Evolutionary conservation across 2,888 invertebrate species (phyloP).

Genomic region (Acanthococcus lagerstroemiae): DNA sequence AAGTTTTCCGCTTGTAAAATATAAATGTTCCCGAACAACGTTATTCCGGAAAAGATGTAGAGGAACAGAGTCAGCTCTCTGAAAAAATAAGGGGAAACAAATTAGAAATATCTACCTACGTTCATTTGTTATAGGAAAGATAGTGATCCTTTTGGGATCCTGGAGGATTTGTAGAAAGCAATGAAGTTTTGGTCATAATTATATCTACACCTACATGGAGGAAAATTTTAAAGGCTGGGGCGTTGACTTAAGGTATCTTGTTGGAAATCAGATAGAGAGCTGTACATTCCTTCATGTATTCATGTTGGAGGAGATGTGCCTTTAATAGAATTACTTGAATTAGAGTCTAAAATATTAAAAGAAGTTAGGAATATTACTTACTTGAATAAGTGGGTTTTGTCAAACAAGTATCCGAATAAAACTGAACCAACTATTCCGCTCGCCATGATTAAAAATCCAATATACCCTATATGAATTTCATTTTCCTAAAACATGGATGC

Average conservation of each 20-base stretch:
- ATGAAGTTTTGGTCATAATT: too few species aligned
- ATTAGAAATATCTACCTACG: not conserved
- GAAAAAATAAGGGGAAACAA: slow-evolving; percentile 41
- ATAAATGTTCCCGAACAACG: slow-evolving; percentile 88
- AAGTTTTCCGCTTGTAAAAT: slow-evolving; percentile 68
- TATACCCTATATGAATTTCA: slow-evolving; percentile 49
- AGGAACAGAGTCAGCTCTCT: slow-evolving; percentile 85
- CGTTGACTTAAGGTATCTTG: too few species aligned
- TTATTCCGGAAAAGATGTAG: slow-evolving; percentile 76
- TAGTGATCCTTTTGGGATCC: too few species aligned
- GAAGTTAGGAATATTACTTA: too few species aligned
- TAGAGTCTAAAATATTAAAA: too few species aligned
- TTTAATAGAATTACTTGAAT: too few species aligned
- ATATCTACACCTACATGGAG: too few species aligned
- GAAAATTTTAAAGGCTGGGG: too few species aligned
- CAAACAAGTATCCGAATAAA: slow-evolving; percentile 52
- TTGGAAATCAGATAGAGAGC: too few species aligned
- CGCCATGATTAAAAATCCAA: slow-evolving; percentile 53
- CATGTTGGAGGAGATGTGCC: too few species aligned
- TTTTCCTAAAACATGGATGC: slow-evolving; percentile 44
- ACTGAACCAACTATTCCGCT: slow-evolving; percentile 56
- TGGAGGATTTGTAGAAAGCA: too few species aligned
- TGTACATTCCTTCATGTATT: too few species aligned
- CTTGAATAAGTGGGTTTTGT: slow-evolving; percentile 57
- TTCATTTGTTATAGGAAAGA: not conserved